A percentile compares a stretch with the other conserved stretches of the same genome.
phyloP scores from a whole-genome alignment of 2,113 vertebrate genomes.

The Acrocephalus arundinaceus region DNA sequence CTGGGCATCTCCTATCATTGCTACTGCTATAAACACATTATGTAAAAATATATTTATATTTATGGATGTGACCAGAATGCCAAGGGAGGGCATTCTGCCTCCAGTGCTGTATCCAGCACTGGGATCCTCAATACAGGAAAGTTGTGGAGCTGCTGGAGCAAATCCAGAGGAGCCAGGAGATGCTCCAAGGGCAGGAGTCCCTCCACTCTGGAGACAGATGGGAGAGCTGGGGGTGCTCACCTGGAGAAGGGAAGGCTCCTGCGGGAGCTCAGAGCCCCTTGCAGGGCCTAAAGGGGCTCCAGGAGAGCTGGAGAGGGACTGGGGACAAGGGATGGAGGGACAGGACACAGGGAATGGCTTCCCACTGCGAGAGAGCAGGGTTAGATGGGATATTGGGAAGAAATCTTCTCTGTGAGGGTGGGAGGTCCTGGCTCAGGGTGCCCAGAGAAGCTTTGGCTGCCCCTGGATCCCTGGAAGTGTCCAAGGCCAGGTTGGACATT shows the following conservation, averaged over 20 bases:
- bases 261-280: neutral
- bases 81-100: neutral
- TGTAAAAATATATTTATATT: neutral
- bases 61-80: neutral
- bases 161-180: neutral
- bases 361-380: neutral
- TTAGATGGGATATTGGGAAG: accelerated
- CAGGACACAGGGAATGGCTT: neutral
- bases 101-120: neutral
- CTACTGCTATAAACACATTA: neutral
- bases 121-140: neutral
- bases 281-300: neutral
- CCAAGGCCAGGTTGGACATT: accelerated
- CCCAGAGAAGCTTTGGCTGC: neutral
- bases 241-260: neutral
- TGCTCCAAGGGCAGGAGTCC: neutral
- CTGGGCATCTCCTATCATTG: neutral
- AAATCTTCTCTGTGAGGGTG: accelerated
- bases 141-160: neutral
- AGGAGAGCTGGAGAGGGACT: neutral
- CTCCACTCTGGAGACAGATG: neutral
- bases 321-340: neutral
- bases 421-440: accelerated
- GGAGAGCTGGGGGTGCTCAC: neutral
- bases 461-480: neutral